phyloP scores from a whole-genome alignment of 2,888 invertebrate species.

The Listrodromus nycthemerus region DNA sequence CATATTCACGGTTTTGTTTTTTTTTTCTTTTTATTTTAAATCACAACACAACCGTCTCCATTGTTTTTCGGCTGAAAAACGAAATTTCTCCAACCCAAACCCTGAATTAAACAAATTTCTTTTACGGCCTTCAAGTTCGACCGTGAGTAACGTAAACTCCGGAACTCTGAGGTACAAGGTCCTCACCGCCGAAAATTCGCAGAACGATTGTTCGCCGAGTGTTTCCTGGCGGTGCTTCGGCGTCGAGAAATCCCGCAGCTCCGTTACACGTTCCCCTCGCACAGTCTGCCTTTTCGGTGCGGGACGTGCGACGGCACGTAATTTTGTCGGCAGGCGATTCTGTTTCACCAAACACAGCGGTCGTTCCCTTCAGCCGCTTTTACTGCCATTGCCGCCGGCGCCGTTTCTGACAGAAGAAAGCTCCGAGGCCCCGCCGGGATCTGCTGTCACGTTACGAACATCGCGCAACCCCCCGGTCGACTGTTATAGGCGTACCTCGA shows the following conservation, averaged over 20 bases:
- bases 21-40: slow-evolving; percentile 6
- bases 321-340: slow-evolving; percentile 66
- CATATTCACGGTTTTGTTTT: slow-evolving; percentile 49
- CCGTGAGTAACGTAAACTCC: not conserved
- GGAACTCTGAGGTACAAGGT: not conserved
- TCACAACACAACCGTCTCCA: not conserved
- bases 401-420: slow-evolving; percentile 27
- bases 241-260: slow-evolving; percentile 33
- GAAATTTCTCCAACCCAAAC: not conserved
- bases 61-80: not conserved
- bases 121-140: not conserved
- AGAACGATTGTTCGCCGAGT: slow-evolving; percentile 37
- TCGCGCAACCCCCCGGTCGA: slow-evolving; percentile 31
- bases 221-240: slow-evolving; percentile 21
- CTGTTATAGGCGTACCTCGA: not conserved
- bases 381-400: slow-evolving; percentile 42
- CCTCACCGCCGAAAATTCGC: slow-evolving; percentile 52
- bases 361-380: slow-evolving; percentile 52
- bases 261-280: slow-evolving; percentile 31
- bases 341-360: slow-evolving; percentile 21
- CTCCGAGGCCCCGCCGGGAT: slow-evolving; percentile 38
- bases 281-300: slow-evolving; percentile 38
- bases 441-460: slow-evolving; percentile 55
- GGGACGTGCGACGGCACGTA: slow-evolving; percentile 63
- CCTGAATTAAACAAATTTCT: not conserved